Evolutionary conservation across 2,888 invertebrate genomes (phyloP).

Genomic region (Folsomia manolachei): DNA sequence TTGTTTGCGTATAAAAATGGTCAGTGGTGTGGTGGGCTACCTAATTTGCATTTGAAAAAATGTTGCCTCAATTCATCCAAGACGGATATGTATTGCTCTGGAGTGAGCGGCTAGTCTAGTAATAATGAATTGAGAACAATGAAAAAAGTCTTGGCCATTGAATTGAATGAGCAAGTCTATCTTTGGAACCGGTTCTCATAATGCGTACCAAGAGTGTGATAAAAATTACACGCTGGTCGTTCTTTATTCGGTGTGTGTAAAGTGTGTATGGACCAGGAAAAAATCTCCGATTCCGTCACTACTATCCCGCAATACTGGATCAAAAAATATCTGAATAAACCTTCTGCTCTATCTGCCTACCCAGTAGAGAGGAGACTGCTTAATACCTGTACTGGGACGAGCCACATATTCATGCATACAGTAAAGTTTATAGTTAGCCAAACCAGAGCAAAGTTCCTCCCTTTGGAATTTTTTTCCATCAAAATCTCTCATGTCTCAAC

Average conservation of each 20-base stretch:
- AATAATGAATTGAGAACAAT: constrained; percentile 16
- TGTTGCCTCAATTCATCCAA: constrained; percentile 19
- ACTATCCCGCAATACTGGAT: background rate
- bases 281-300: constrained; percentile 14
- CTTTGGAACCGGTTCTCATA: constrained; percentile 40
- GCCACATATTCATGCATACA: background rate
- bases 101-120: no score
- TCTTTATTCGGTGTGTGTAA: constrained; percentile 10
- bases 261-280: constrained; percentile 18
- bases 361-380: background rate
- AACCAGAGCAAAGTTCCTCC: constrained; percentile 7
- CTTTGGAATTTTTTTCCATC: background rate
- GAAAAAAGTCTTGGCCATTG: constrained; percentile 17
- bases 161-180: constrained; percentile 21
- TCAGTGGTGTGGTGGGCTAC: constrained; percentile 45
- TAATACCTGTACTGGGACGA: background rate
- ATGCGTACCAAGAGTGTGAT: constrained; percentile 4
- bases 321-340: background rate
- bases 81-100: background rate
- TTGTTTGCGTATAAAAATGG: constrained; percentile 39
- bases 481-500: background rate
- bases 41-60: constrained; percentile 48
- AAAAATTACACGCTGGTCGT: constrained; percentile 20
- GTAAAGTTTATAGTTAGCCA: background rate
- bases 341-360: background rate